A percentile compares a stretch with the other conserved stretches of the same genome.
These are phyloP conservation scores for Orientallactaga bullata DNA, from an alignment of 2,113 vertebrate species.

Conservation along the genomic window DNA sequence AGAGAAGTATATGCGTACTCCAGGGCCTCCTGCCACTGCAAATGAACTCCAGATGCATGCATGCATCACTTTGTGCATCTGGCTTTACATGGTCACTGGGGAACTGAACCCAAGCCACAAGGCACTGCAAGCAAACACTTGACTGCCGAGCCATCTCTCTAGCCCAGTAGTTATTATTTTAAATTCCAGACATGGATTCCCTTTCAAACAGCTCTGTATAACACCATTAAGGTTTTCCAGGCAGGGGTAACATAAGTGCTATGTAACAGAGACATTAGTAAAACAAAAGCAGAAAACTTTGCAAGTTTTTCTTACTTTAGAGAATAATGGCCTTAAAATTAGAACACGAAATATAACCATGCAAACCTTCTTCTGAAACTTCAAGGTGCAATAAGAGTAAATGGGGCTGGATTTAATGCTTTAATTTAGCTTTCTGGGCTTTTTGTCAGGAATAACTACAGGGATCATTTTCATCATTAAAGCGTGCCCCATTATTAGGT, in stretches of 20 bases:
- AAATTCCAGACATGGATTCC: constrained; percentile 56
- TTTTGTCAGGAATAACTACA: constrained; percentile 65
- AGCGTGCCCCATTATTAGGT: constrained; percentile 59
- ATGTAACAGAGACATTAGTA: constrained; percentile 58
- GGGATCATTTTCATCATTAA: constrained; percentile 70
- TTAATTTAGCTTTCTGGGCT: constrained; percentile 56
- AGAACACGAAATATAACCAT: constrained; percentile 72
- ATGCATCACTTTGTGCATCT: too few relatives aligned
- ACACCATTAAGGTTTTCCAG: background rate
- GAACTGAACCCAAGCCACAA: too few relatives aligned
- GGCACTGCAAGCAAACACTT: too few relatives aligned
- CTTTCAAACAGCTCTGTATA: background rate
- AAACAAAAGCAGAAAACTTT: constrained; percentile 65
- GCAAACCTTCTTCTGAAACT: constrained; percentile 38
- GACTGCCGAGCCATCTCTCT: too few relatives aligned
- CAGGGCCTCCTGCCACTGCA: too few relatives aligned
- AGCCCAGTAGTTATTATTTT: background rate
- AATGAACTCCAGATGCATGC: too few relatives aligned
- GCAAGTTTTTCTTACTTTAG: constrained; percentile 52
- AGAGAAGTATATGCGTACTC: too few relatives aligned
- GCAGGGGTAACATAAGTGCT: constrained; percentile 18
- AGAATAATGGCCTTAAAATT: constrained; percentile 72
- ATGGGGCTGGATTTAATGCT: constrained; percentile 65
- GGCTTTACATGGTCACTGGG: too few relatives aligned
- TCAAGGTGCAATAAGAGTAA: constrained; percentile 55